Evolutionary conservation across 2,888 invertebrate genomes (phyloP), one percentile per base, ranked within the genome.

Genomic region (Leptothorax acervorum): DNA sequence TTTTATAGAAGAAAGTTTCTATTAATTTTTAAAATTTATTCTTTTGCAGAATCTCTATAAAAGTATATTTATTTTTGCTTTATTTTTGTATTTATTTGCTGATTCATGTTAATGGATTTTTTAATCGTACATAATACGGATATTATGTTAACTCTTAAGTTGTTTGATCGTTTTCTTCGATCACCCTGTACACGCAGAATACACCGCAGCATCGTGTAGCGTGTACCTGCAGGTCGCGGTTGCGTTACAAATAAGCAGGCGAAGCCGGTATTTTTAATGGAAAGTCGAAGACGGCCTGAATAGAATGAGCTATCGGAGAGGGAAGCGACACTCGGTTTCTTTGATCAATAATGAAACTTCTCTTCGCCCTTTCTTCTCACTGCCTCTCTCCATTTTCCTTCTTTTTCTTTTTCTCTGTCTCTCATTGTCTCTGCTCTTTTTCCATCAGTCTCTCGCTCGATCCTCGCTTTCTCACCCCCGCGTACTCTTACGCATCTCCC

Each of bases 281-380:
- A 79, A 90, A 91, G 88, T 87, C 88, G 91, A 91, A 91, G 91
- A 89, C 87, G 75, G 84, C 85, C 83, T 90, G 90, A 91, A 91
- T 91, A 91, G 89, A 84, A 86, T 88, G 87, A 90, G 89, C 87
- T 90, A 89, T 90, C 68, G 86, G 87, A 82, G 78, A 89, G 90
- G 84, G 88, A 85, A 87, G 84, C 90, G 87, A 91, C 90, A 90
- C 88, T 90, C 88, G 83, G 86, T 90, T 91, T 89, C 91, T 93
- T 93, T 93, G 91, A 93, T 93, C 92, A 93, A 92, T 93, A 93
- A 92, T 91, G 90, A 92, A 92, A 91, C 84, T 90, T 89, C 88
- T 88, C 90, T 90, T 83, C 83, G 71, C 87, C 87, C 89, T 87
- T 42, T 42, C 28, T 65, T 18, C 51, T 62, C 12, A 65, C 71